phyloP scores from a whole-genome alignment of 2,797 vertebrate species.

The Sorex maritimensis region DNA sequence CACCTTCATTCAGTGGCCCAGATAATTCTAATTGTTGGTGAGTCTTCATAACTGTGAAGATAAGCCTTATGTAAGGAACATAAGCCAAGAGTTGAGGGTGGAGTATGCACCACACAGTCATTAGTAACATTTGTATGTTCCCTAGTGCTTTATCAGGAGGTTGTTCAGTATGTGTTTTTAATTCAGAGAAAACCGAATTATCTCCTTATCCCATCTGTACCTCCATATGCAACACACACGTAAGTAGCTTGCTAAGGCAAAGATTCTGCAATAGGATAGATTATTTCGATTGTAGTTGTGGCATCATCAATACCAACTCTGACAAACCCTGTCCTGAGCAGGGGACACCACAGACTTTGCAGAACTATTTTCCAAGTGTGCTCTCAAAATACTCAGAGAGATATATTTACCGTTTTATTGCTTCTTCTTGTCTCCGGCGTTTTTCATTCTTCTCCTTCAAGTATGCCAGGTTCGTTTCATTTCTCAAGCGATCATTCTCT shows the following conservation, averaged over 20 bases:
- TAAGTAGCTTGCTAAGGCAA: not conserved
- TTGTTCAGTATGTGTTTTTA: conserved; percentile 20
- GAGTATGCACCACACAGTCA: not conserved
- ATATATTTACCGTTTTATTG: conserved; percentile 96
- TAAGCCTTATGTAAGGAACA: conserved; percentile 29
- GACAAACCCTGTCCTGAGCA: not conserved
- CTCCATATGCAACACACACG: not conserved
- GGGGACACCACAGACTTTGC: not conserved
- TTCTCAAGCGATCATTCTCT: conserved; percentile 96
- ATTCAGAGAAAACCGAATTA: conserved; percentile 10
- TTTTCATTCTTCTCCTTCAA: conserved; percentile 99
- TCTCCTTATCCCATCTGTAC: not conserved
- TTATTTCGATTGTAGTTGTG: not conserved
- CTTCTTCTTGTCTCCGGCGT: conserved; percentile 98
- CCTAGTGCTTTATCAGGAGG: not conserved
- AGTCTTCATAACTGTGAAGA: conserved; percentile 5
- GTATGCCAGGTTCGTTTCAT: conserved; percentile 97
- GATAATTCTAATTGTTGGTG: conserved; percentile 40
- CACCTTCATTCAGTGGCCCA: conserved; percentile 52
- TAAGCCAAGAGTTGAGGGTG: conserved; percentile 22
- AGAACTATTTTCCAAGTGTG: not conserved
- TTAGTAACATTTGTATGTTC: not conserved
- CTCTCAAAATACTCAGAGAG: not conserved
- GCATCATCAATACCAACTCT: not conserved
- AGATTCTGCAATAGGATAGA: not conserved